phyloP scores from a whole-genome alignment of 1,140 invertebrate genomes.

The Bombus impatiens region DNA sequence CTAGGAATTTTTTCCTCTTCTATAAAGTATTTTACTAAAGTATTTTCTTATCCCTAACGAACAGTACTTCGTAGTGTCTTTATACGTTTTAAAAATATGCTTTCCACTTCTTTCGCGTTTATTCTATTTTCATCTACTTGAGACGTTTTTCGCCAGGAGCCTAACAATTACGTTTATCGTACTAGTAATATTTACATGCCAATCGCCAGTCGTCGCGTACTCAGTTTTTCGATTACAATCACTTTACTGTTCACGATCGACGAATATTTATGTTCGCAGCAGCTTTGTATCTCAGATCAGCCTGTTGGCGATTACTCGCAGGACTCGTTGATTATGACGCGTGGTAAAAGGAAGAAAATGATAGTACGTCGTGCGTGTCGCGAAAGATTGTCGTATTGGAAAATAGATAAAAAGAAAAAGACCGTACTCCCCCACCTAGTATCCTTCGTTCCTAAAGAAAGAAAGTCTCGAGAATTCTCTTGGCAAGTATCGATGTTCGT shows the following conservation, averaged over 20 bases:
- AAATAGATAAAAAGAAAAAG: conserved; percentile 52
- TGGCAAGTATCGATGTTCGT: conserved; percentile 63
- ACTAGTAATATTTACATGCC: background rate
- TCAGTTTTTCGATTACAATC: background rate
- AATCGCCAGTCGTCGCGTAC: background rate
- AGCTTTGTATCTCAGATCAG: background rate
- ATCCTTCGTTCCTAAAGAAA: conserved; percentile 30
- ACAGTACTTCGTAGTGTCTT: background rate
- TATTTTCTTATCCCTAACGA: background rate
- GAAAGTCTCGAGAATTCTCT: conserved; percentile 59
- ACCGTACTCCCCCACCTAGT: conserved; percentile 3
- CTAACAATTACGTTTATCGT: background rate
- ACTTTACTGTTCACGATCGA: conserved; percentile 4
- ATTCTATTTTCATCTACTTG: background rate
- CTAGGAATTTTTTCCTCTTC: no score
- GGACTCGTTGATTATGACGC: background rate
- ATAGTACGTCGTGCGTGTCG: background rate
- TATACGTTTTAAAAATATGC: background rate
- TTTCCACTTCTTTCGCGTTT: background rate
- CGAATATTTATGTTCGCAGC: background rate
- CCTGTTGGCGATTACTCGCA: background rate
- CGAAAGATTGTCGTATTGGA: conserved; percentile 43
- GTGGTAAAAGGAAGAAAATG: background rate
- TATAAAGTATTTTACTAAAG: no score
- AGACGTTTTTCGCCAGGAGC: no score